phyloP scores from a whole-genome alignment of 1,140 invertebrate species.

The Pseudomyrmex dendroicus region DNA sequence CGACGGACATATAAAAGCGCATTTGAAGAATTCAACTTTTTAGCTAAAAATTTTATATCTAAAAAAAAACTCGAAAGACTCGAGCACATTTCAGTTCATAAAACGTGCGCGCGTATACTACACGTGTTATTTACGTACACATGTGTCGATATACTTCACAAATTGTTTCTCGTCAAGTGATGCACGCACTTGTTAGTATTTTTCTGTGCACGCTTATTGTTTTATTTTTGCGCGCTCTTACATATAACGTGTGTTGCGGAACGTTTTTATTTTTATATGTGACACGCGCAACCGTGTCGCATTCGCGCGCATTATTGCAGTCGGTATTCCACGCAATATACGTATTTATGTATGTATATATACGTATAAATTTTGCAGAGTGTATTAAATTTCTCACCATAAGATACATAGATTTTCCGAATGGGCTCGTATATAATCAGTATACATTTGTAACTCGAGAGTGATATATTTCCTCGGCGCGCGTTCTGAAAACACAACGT shows the following conservation, averaged over 20 bases:
- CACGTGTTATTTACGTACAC: not conserved
- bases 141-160: not conserved
- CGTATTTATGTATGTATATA: too few relatives aligned
- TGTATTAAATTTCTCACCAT: too few relatives aligned
- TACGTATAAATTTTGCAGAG: too few relatives aligned
- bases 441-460: constrained; percentile 39
- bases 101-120: not conserved
- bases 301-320: too few relatives aligned
- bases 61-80: not conserved
- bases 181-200: not conserved
- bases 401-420: not conserved
- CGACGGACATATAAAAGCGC: not conserved
- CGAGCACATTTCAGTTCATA: not conserved
- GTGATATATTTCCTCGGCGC: constrained; percentile 41
- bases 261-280: too few relatives aligned
- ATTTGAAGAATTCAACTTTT: not conserved
- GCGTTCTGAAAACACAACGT: constrained; percentile 36
- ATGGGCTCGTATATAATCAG: constrained; percentile 39
- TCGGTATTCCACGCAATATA: too few relatives aligned
- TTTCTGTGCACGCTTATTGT: too few relatives aligned
- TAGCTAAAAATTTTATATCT: not conserved
- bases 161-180: not conserved
- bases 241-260: too few relatives aligned
- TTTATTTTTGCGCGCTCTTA: too few relatives aligned
- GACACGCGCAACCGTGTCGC: too few relatives aligned